Conservation (phyloP, 2,797 vertebrate species). For the Epinephelus awoara region DNA sequence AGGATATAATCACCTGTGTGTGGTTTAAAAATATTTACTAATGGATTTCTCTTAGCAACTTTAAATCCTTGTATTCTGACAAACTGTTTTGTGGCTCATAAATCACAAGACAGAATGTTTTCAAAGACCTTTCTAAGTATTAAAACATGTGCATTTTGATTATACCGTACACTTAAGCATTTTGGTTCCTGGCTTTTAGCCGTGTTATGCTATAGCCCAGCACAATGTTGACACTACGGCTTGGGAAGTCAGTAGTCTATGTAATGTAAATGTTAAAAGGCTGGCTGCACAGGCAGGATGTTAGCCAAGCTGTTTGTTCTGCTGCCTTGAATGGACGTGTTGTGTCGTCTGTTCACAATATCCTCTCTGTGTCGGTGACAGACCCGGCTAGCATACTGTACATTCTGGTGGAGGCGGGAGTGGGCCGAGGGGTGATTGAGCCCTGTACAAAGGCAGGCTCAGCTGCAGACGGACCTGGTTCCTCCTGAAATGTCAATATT, state of each 20-base stretch:
- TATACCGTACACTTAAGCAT: not conserved
- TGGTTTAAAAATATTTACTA: not conserved
- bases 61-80: not conserved
- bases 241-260: slow-evolving; percentile 29
- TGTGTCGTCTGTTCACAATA: slow-evolving; percentile 64
- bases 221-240: slow-evolving; percentile 61
- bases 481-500: slow-evolving; percentile 20
- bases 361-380: slow-evolving; percentile 59
- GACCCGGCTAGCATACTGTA: slow-evolving; percentile 52
- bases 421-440: slow-evolving; percentile 40
- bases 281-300: slow-evolving; percentile 52
- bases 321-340: slow-evolving; percentile 61
- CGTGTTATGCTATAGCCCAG: slow-evolving; percentile 7
- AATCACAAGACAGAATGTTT: not conserved
- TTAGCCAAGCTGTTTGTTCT: slow-evolving; percentile 69
- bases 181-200: slow-evolving; percentile 5
- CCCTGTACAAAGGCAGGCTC: slow-evolving; percentile 21
- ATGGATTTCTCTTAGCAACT: not conserved
- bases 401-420: slow-evolving; percentile 68
- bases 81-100: not conserved
- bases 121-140: not conserved
- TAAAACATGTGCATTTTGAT: not conserved
- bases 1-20: not conserved
- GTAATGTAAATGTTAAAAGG: slow-evolving; percentile 64
- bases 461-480: slow-evolving; percentile 24